Evolutionary conservation across 2,797 vertebrate genomes (phyloP).

Genomic region (Cetoscarus ocellatus): DNA sequence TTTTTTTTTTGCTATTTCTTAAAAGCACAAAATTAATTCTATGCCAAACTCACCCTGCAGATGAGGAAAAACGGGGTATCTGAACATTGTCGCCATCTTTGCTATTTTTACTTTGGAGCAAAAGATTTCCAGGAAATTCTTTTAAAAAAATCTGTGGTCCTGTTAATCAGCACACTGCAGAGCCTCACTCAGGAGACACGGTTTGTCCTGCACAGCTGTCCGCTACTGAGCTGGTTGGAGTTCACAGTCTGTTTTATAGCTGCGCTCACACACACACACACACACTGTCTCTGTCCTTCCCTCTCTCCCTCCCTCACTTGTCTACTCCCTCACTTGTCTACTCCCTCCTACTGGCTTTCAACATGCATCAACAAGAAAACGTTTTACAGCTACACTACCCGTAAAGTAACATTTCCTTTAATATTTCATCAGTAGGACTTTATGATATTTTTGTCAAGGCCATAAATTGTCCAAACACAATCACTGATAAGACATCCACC

Average conservation of each 20-base stretch:
- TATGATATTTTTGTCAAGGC: rapidly evolving
- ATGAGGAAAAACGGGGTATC: conserved; percentile 82
- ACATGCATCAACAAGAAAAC: conserved; percentile 4
- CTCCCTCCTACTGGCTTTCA: conserved; percentile 26
- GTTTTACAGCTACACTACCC: conserved; percentile 2
- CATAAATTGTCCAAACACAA: neutral
- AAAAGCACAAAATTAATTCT: neutral
- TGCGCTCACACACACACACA: conserved; percentile 8
- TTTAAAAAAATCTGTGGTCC: conserved; percentile 11
- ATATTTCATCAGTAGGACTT: neutral
- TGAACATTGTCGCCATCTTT: conserved; percentile 82
- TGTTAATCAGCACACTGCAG: conserved; percentile 25
- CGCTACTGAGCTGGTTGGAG: conserved; percentile 62
- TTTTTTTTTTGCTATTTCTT: neutral
- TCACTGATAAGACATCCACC: neutral
- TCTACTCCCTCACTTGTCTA: conserved; percentile 17
- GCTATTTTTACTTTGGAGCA: conserved; percentile 27
- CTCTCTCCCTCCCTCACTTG: conserved; percentile 1
- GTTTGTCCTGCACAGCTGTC: conserved; percentile 59
- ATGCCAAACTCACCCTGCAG: conserved; percentile 80
- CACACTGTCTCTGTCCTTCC: neutral
- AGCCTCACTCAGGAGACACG: conserved; percentile 35
- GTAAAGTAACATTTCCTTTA: no score
- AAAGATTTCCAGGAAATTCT: conserved; percentile 30
- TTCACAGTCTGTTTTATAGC: conserved; percentile 72